phyloP scores from a whole-genome alignment of 2,888 invertebrate species.

The Himalopsyche tibetana region DNA sequence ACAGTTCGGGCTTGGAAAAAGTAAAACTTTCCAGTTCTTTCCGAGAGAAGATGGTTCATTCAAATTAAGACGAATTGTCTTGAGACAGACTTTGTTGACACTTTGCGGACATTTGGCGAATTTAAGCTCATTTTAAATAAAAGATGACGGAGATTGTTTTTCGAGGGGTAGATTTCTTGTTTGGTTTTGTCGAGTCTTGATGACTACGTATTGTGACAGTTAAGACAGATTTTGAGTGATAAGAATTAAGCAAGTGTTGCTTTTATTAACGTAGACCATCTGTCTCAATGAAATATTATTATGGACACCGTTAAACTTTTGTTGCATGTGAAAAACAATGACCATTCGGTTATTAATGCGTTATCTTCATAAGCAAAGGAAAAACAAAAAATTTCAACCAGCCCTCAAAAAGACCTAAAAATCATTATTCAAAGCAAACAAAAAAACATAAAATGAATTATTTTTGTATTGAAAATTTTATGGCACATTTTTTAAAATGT shows the following conservation, averaged over 20 bases:
- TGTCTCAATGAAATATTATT: conserved; percentile 8
- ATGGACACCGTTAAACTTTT: background rate
- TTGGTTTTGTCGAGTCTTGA: conserved; percentile 51
- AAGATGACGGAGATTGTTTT: conserved; percentile 57
- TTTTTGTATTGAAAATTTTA: too few species aligned
- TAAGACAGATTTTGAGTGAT: conserved; percentile 27
- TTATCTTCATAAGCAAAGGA: too few species aligned
- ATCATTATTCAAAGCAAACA: too few species aligned
- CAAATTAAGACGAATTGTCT: conserved; percentile 66
- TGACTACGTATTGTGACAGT: conserved; percentile 37
- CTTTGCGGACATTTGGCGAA: conserved; percentile 61
- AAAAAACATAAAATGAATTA: too few species aligned
- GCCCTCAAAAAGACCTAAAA: too few species aligned
- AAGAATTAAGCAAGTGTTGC: conserved; percentile 19
- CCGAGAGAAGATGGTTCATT: conserved; percentile 61
- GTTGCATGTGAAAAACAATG: background rate
- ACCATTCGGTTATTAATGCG: background rate
- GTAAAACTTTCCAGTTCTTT: conserved; percentile 56
- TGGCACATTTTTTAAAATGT: too few species aligned
- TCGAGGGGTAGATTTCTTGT: conserved; percentile 56
- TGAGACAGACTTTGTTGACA: conserved; percentile 60
- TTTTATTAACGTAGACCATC: background rate
- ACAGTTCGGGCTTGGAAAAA: conserved; percentile 56
- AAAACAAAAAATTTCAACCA: too few species aligned
- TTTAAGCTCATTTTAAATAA: conserved; percentile 61